Evolutionary conservation across 2,888 invertebrate genomes (phyloP).

Genomic region (Euproctis similis): DNA sequence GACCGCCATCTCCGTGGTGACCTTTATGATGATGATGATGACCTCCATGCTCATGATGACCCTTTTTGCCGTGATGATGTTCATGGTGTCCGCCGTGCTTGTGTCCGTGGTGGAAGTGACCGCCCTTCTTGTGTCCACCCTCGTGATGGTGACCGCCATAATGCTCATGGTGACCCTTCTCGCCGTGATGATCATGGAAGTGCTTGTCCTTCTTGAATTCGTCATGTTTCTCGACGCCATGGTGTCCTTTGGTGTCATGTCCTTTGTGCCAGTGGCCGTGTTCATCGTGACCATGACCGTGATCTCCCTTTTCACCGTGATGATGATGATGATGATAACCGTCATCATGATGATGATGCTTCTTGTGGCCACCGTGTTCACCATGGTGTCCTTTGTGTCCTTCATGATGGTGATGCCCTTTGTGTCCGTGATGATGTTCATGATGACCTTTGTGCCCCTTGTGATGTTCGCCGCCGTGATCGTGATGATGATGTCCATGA

Average conservation of each 20-base stretch:
- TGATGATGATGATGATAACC: constrained; percentile 77
- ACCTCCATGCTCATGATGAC: constrained; percentile 83
- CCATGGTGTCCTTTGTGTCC: constrained; percentile 74
- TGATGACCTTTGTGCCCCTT: constrained; percentile 81
- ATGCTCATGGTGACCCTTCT: constrained; percentile 83
- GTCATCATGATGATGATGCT: constrained; percentile 77
- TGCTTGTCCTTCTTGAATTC: constrained; percentile 89
- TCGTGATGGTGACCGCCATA: constrained; percentile 85
- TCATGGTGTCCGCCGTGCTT: constrained; percentile 84
- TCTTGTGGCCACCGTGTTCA: constrained; percentile 77
- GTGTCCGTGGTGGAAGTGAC: constrained; percentile 84
- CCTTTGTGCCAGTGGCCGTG: constrained; percentile 85
- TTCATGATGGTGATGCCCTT: constrained; percentile 82
- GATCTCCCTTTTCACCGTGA: constrained; percentile 78
- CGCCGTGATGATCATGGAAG: constrained; percentile 87
- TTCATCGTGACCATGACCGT: constrained; percentile 64
- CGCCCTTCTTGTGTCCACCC: constrained; percentile 85
- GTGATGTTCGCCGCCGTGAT: constrained; percentile 78
- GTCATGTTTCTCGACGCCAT: constrained; percentile 86
- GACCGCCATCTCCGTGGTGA: constrained; percentile 84
- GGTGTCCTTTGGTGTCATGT: constrained; percentile 87
- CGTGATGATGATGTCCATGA: constrained; percentile 76
- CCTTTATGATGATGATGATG: constrained; percentile 85
- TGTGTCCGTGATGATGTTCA: constrained; percentile 77
- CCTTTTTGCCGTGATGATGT: constrained; percentile 84